Base-by-base conservation (phyloP, 1,140 invertebrate species). In the Eurosta solidaginis region DNA sequence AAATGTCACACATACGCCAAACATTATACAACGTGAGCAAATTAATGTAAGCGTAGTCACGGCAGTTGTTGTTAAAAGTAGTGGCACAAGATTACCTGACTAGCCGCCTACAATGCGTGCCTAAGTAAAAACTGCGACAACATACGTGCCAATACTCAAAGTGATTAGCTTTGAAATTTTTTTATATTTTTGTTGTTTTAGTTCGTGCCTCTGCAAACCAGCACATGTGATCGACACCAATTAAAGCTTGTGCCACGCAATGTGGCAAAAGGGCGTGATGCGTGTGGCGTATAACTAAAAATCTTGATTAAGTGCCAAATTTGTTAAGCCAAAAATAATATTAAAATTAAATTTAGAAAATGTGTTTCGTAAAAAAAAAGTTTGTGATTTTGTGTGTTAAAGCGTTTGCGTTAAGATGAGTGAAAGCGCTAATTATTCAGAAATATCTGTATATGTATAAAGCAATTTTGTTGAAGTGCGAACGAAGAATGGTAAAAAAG, bases 261-360 rank as follows among this genome's bases (percentile, higher is more conserved):
- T 68, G 59, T 20, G 6, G 59, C 59, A 68, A 68, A 20, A 40
- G 40, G 59, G 59, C 36, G 59, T 14, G 33, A 12, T 12, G 14
- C n/a, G 45, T n/a, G 45, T n/a, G n/a, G 49, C 49, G 54, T 29
- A 36, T 33, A n/a, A 22, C 9, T 17, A 68, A 68, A 36, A 40
- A 33, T 10, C 33, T 68, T 68, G 59, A 68, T 20, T 68, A 68
- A 68, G 59, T 68, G 59, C 59, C 59, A 68, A 68, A 68, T 40
- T 22, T 20, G 9, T 68, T 68, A n/a, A 68, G 29, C 59, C 59
- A 68, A 68, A 68, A 40, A 42, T 47, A 47, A 9, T 68, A 17
- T 20, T 40, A 68, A 68, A 63, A 3, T 47, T 17, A 5, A 47
- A 40, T 10, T 6, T 20, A 22, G 10, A 20, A 40, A 68, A 40